Conservation (phyloP, 1,140 invertebrate genomes). For the Bombus picipes region DNA sequence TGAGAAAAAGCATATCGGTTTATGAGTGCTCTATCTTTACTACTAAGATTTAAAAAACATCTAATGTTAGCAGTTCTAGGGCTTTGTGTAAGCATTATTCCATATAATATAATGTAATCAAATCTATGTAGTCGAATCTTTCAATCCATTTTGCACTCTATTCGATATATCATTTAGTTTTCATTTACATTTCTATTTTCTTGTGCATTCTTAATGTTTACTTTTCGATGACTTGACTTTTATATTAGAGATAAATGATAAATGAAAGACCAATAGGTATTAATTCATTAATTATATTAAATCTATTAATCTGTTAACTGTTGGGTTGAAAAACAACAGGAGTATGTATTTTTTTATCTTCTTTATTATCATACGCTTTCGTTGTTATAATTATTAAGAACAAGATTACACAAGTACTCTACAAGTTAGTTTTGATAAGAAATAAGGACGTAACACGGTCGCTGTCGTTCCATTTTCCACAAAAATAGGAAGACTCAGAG, state of each 20-base stretch:
- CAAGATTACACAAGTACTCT: conserved; percentile 77
- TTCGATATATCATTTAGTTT: no score
- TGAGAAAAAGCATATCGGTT: no score
- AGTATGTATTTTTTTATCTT: conserved; percentile 25
- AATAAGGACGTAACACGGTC: conserved; percentile 53
- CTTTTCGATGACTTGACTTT: not conserved
- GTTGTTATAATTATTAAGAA: conserved; percentile 75
- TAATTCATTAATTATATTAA: not conserved
- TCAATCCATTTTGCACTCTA: no score
- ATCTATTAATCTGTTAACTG: not conserved
- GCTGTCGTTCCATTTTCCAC: conserved; percentile 26
- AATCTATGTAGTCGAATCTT: no score
- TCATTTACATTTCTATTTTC: not conserved
- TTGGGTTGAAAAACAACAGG: not conserved
- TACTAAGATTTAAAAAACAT: no score
- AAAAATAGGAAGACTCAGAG: conserved; percentile 44
- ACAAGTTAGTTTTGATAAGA: conserved; percentile 78
- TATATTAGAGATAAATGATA: no score
- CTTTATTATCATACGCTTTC: conserved; percentile 60
- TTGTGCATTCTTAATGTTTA: not conserved
- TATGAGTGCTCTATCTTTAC: no score
- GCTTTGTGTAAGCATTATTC: no score
- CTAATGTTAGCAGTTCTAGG: no score
- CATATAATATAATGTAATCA: no score
- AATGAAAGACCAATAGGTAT: not conserved